phyloP scores from a whole-genome alignment of 1,140 invertebrate species.

The Cotesia glomerata region DNA sequence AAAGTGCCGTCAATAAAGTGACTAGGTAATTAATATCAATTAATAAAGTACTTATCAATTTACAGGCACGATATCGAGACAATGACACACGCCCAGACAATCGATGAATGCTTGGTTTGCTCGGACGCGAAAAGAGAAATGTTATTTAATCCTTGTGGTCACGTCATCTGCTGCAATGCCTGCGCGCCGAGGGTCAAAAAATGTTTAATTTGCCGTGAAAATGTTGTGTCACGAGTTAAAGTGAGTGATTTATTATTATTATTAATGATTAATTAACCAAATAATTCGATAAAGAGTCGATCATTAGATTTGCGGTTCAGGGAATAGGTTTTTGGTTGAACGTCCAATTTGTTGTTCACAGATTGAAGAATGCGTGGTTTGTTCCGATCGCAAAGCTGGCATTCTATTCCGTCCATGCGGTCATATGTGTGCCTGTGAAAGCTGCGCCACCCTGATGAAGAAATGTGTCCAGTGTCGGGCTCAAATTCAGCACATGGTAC shows the following conservation, averaged over 20 bases:
- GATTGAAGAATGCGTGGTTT: slow-evolving; percentile 96
- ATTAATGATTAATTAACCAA: neutral
- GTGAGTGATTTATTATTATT: slow-evolving; percentile 54
- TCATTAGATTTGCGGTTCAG: neutral
- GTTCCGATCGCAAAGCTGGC: slow-evolving; percentile 90
- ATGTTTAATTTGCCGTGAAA: slow-evolving; percentile 90
- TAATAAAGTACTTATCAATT: slow-evolving; percentile 7
- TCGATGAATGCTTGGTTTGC: slow-evolving; percentile 95
- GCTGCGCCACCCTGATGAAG: slow-evolving; percentile 92
- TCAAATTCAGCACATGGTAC: slow-evolving; percentile 81
- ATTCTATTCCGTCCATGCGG: slow-evolving; percentile 93
- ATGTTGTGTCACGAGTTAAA: slow-evolving; percentile 77
- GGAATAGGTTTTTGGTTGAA: slow-evolving; percentile 9
- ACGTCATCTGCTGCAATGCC: slow-evolving; percentile 89
- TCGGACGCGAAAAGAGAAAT: slow-evolving; percentile 92
- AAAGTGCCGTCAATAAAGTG: no score
- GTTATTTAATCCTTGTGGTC: slow-evolving; percentile 87
- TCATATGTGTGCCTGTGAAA: slow-evolving; percentile 93
- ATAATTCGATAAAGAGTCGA: neutral
- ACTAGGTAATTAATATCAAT: no score
- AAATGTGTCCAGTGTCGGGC: slow-evolving; percentile 94
- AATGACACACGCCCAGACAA: slow-evolving; percentile 60
- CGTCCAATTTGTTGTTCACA: slow-evolving; percentile 52
- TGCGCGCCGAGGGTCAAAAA: slow-evolving; percentile 94
- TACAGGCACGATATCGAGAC: slow-evolving; percentile 54